phyloP scores from a whole-genome alignment of 2,113 vertebrate species.

The Cardinalis cardinalis region DNA sequence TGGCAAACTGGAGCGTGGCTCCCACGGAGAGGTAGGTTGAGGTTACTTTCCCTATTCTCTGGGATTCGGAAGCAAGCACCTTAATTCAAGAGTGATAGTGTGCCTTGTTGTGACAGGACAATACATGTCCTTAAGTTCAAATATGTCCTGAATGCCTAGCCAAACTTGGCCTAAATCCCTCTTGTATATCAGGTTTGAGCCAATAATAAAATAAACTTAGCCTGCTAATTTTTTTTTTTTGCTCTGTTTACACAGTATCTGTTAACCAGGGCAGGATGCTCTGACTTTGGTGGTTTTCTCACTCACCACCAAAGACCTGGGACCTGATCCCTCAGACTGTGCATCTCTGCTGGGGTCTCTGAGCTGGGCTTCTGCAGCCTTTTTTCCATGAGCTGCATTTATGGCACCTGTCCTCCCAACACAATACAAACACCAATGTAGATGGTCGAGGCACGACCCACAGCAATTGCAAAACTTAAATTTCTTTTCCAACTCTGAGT shows the following conservation, averaged over 20 bases:
- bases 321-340: accelerated
- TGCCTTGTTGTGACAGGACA: neutral
- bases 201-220: neutral
- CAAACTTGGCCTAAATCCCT: neutral
- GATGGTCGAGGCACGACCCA: accelerated
- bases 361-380: neutral
- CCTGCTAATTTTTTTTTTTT: neutral
- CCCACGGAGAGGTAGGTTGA: neutral
- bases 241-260: neutral
- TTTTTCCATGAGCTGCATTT: neutral
- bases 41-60: neutral
- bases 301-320: neutral
- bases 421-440: neutral
- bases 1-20: neutral
- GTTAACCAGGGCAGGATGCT: neutral
- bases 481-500: neutral
- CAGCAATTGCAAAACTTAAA: neutral
- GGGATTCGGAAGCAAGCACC: neutral
- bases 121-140: neutral
- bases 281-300: neutral
- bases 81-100: neutral
- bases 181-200: neutral
- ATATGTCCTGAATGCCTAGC: neutral
- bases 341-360: neutral
- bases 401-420: neutral